Evolutionary conservation across 2,888 invertebrate species (phyloP).

Genomic region (Gymnosoma rotundatum): DNA sequence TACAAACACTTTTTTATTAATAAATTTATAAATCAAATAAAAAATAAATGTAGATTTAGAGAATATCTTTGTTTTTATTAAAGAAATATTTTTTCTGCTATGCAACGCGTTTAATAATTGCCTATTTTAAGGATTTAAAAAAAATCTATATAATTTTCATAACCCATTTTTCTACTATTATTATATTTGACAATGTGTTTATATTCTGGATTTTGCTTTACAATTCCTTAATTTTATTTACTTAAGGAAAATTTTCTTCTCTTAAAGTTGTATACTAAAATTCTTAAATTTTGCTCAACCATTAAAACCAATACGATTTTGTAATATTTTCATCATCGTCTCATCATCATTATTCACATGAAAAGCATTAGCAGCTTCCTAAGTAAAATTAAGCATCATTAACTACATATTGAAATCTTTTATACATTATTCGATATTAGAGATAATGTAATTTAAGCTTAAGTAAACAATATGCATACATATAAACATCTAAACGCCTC

Average conservation of each 20-base stretch:
- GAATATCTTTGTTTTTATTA: too few species aligned
- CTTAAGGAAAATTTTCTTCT: background rate
- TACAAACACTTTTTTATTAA: too few species aligned
- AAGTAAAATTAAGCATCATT: conserved; percentile 54
- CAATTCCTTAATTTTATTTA: background rate
- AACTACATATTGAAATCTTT: conserved; percentile 62
- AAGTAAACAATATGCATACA: conserved; percentile 39
- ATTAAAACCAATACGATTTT: conserved; percentile 63
- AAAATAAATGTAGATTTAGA: too few species aligned
- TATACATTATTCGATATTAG: conserved; percentile 56
- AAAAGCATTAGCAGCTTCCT: conserved; percentile 36
- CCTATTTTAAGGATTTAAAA: too few species aligned
- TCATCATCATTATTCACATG: conserved; percentile 39
- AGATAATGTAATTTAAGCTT: conserved; percentile 60
- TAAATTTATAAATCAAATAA: too few species aligned
- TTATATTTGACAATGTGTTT: too few species aligned
- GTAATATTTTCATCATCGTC: conserved; percentile 33
- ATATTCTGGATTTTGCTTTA: background rate
- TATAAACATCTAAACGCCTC: background rate
- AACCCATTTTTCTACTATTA: too few species aligned
- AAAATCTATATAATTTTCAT: too few species aligned
- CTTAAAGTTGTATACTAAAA: background rate
- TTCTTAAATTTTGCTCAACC: conserved; percentile 23
- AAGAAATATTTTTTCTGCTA: too few species aligned
- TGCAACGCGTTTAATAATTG: too few species aligned